Evolutionary conservation across 1,140 invertebrate genomes (phyloP).

Genomic region (Leptestheria dahalacensis): DNA sequence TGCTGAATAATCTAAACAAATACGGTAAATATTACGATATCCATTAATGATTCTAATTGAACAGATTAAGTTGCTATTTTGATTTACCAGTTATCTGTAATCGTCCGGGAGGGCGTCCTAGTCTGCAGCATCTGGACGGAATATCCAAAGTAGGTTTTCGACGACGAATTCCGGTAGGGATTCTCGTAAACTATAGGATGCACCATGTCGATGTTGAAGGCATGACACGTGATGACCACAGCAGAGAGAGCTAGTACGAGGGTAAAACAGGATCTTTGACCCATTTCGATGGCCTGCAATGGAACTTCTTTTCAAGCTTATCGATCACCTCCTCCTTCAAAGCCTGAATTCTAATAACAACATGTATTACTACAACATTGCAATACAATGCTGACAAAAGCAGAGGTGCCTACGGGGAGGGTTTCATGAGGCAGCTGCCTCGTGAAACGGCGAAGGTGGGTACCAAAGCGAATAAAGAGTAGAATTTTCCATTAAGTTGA

Average conservation of each 20-base stretch:
- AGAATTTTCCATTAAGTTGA: too few species aligned
- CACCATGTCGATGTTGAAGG: constrained; percentile 13
- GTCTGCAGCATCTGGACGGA: constrained; percentile 11
- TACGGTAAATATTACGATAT: too few species aligned
- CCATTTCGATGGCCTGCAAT: not conserved
- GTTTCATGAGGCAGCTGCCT: too few species aligned
- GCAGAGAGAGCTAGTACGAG: not conserved
- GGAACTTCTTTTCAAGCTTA: too few species aligned
- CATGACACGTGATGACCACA: not conserved
- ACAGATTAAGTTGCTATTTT: not conserved
- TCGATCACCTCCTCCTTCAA: too few species aligned
- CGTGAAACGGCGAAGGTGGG: too few species aligned
- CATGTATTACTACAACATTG: too few species aligned
- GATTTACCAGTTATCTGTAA: constrained; percentile 3
- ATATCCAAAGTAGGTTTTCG: constrained; percentile 12
- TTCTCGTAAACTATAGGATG: constrained; percentile 13
- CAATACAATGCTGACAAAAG: too few species aligned
- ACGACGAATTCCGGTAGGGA: not conserved
- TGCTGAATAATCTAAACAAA: too few species aligned
- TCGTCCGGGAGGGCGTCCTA: not conserved
- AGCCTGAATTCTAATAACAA: too few species aligned
- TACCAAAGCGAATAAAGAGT: too few species aligned
- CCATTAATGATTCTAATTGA: not conserved
- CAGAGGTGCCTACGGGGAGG: too few species aligned
- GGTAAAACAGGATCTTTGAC: not conserved